phyloP scores from a whole-genome alignment of 2,888 invertebrate genomes.

The Eretmocerus hayati region DNA sequence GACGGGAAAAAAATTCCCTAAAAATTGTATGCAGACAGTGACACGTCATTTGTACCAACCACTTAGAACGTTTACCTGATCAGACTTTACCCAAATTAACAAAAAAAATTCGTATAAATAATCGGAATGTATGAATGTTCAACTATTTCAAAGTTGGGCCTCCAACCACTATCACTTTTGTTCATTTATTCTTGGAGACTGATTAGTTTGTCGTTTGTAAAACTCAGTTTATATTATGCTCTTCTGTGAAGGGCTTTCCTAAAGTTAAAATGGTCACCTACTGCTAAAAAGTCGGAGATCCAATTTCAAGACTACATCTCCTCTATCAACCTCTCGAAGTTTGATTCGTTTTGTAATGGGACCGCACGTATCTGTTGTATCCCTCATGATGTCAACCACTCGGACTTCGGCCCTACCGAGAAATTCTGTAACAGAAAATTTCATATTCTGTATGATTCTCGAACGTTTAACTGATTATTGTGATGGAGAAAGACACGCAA shows the following conservation, averaged over 20 bases:
- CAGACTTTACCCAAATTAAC: conserved; percentile 20
- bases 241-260: too few relatives aligned
- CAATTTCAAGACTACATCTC: conserved; percentile 62
- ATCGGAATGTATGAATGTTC: conserved; percentile 15
- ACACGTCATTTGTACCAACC: conserved; percentile 18
- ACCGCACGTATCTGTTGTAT: conserved; percentile 53
- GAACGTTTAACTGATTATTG: too few relatives aligned
- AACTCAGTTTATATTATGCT: conserved; percentile 16
- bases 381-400: conserved; percentile 56
- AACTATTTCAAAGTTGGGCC: too few relatives aligned
- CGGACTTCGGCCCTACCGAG: conserved; percentile 64
- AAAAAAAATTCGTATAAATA: conserved; percentile 12
- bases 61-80: conserved; percentile 14
- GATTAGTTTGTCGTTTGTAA: conserved; percentile 8
- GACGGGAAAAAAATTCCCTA: conserved; percentile 22
- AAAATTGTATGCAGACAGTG: conserved; percentile 17
- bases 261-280: conserved; percentile 13
- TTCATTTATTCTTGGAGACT: conserved; percentile 12
- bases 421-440: conserved; percentile 52
- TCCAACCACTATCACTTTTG: too few relatives aligned
- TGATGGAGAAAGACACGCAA: too few relatives aligned
- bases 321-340: conserved; percentile 63
- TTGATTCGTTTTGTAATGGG: conserved; percentile 60
- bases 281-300: conserved; percentile 58
- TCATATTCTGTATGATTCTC: too few relatives aligned